A percentile compares a stretch with the other conserved stretches of the same genome.
Evolutionary conservation across 2,113 vertebrate genomes (phyloP).

Genomic region (human (Homo sapiens)): DNA sequence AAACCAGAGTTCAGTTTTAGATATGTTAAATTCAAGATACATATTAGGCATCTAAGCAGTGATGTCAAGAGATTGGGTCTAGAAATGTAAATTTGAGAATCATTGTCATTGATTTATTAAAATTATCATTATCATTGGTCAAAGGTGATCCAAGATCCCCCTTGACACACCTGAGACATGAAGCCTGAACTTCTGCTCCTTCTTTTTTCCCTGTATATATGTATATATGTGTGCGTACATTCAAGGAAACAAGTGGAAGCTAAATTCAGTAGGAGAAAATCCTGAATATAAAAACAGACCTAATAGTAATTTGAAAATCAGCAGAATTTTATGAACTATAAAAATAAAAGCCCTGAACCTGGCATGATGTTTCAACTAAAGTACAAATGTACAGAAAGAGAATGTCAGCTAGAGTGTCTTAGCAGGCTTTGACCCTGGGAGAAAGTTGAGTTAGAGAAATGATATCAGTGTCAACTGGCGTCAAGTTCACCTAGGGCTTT

Average conservation of each 20-base stretch:
- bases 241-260: constrained; percentile 1
- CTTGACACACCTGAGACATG: background rate
- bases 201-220: background rate
- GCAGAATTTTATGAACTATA: background rate
- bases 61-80: background rate
- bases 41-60: background rate
- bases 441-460: background rate
- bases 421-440: background rate
- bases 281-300: background rate
- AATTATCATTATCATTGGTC: too few species aligned
- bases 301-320: background rate
- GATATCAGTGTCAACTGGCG: background rate
- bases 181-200: background rate
- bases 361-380: background rate
- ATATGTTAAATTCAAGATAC: background rate
- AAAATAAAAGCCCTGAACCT: background rate
- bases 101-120: background rate
- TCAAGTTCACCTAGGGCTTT: background rate
- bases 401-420: background rate
- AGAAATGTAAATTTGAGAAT: constrained; percentile 21
- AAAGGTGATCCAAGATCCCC: background rate
- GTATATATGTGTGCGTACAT: background rate
- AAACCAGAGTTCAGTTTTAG: background rate
- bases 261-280: background rate
- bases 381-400: background rate